phyloP scores from a whole-genome alignment of 2,888 invertebrate genomes.

The Eupithecia tripunctaria region DNA sequence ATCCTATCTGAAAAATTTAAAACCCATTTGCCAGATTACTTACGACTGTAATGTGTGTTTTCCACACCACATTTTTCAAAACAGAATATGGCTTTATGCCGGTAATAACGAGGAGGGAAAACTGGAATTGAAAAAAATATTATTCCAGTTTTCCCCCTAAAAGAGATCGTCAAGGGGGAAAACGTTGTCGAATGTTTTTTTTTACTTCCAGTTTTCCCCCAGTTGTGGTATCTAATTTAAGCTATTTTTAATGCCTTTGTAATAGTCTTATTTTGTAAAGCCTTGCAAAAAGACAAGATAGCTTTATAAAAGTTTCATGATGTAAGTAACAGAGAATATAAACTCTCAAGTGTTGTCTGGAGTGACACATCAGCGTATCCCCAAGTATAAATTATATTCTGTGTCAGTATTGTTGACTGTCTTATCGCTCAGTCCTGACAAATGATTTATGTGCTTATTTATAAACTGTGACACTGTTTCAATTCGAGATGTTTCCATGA shows the following conservation, averaged over 20 bases:
- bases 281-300: background rate
- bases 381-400: conserved; percentile 2
- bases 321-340: background rate
- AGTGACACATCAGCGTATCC: background rate
- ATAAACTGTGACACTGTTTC: conserved; percentile 41
- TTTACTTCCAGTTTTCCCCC: too few species aligned
- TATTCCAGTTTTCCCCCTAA: too few species aligned
- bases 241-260: too few species aligned
- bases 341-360: background rate
- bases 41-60: background rate
- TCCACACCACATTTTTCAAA: background rate
- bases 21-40: background rate
- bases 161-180: too few species aligned
- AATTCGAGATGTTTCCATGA: conserved; percentile 34
- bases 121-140: too few species aligned
- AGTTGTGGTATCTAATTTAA: too few species aligned
- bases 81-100: too few species aligned
- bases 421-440: conserved; percentile 38
- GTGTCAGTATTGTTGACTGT: conserved; percentile 2
- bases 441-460: conserved; percentile 45
- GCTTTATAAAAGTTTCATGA: background rate
- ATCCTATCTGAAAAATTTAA: background rate
- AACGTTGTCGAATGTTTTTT: too few species aligned
- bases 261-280: too few species aligned
- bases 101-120: too few species aligned